Evolutionary conservation across 2,888 invertebrate genomes (phyloP), one percentile per base, ranked within the genome.

Genomic region (Tigriopus californicus): DNA sequence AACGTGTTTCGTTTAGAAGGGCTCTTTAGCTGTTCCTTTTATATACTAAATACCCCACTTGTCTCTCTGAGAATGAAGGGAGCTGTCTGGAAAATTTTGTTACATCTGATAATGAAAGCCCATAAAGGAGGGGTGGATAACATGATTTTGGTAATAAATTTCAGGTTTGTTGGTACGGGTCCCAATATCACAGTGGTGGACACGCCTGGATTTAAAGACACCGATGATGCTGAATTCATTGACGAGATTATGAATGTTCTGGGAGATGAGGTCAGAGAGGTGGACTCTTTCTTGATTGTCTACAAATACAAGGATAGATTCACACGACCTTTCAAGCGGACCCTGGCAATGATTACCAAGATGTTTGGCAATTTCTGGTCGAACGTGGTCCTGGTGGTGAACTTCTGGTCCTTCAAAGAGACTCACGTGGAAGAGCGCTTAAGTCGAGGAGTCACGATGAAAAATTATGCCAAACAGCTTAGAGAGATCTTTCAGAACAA

Each of bases 331-430:
- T 58, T 58, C 44, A 46, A 44, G 11, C 22, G 58, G 41, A 58
- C 58, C 15, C 33, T 58, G 18, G 20, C 46, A 1, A 46, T 58
- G 48, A 24, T 58, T 6, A 58, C 58, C 20, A 58, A 58, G 10
- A 58, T 58, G 58, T 58, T 58, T 48, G 58, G 58, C 10, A 58
- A 58, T 40, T 58, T 58, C 24, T 58, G 58, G 58, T 49, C 58
- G 2, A 58, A 58, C 25, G 58, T 58, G 15, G 58, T 58, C n/a
- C 12, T 58, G 18, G 46, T 58, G 13, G 58, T 58, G 12, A 58
- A 58, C 11, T 58, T 58, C 33, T 58, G 58, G 58, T 46, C 46
- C 12, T 58, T 58, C 22, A 58, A 58, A 20, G 15, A 20, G 13
- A 44, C 33, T 24, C 58, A 58, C 48, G 58, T 58, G 13, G 40